Evolutionary conservation across 2,113 vertebrate genomes (phyloP).

Genomic region (Mastomys natalensis): DNA sequence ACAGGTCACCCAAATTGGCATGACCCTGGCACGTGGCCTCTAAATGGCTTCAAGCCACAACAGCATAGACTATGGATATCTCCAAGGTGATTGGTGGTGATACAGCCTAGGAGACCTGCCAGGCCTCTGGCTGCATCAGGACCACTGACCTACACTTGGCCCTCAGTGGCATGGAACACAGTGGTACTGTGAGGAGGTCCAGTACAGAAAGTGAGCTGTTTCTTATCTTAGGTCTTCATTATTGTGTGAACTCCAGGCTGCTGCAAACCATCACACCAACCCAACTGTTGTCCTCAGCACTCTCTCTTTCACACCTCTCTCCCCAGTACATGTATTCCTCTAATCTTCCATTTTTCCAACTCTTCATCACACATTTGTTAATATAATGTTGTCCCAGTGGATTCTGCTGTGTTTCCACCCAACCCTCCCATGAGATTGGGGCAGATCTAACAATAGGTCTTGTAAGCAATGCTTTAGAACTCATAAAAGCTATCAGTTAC

Average conservation of each 20-base stretch:
- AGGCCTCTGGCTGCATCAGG: not conserved
- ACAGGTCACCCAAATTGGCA: not conserved
- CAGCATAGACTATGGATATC: not conserved
- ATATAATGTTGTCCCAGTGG: not conserved
- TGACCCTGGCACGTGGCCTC: not conserved
- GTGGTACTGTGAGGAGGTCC: not conserved
- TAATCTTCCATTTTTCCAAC: no score
- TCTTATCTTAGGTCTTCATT: not conserved
- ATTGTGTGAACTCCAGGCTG: not conserved
- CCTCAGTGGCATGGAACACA: not conserved
- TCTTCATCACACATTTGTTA: not conserved
- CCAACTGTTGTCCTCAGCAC: not conserved
- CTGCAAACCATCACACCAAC: not conserved
- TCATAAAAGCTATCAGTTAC: conserved; percentile 9
- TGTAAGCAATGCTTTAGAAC: conserved; percentile 53
- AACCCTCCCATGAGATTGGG: not conserved
- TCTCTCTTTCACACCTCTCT: not conserved
- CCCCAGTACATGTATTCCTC: no score
- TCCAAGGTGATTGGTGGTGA: not conserved
- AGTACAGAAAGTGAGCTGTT: not conserved
- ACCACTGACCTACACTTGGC: not conserved
- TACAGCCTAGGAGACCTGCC: not conserved
- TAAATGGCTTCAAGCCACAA: not conserved
- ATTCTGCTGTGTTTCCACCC: not conserved
- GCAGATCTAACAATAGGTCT: not conserved